Conservation (phyloP, 64 coral and sea anemone genomes). For the Stylophora pistillata region DNA sequence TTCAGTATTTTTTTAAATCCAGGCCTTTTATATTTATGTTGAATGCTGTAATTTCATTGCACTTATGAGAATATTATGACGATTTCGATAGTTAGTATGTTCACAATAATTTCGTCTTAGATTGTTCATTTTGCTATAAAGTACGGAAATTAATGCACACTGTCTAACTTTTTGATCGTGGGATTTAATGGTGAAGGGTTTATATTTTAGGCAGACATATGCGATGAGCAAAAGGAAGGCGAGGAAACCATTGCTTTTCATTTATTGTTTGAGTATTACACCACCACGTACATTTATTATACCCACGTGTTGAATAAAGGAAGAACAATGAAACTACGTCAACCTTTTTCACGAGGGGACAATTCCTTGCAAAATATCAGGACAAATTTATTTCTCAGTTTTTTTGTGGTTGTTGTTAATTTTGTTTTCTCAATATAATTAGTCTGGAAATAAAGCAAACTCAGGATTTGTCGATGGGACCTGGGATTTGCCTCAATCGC, state of each 20-base stretch:
- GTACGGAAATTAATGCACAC: neutral
- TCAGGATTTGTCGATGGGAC: too few relatives aligned
- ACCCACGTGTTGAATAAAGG: constrained; percentile 21
- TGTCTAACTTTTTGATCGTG: neutral
- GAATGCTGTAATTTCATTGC: neutral
- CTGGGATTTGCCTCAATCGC: too few relatives aligned
- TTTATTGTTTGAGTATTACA: neutral
- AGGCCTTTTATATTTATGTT: neutral
- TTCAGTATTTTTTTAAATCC: neutral
- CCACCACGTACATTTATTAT: constrained; percentile 3
- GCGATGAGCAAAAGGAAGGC: neutral
- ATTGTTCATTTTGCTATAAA: neutral
- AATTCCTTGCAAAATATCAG: too few relatives aligned
- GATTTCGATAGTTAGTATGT: neutral
- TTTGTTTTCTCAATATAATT: too few relatives aligned
- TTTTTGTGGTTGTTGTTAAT: too few relatives aligned
- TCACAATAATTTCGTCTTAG: neutral
- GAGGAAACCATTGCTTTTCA: neutral
- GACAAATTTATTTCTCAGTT: too few relatives aligned
- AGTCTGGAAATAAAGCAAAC: too few relatives aligned
- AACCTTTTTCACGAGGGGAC: too few relatives aligned
- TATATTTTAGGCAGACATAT: neutral
- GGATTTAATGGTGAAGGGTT: neutral
- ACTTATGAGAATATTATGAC: neutral
- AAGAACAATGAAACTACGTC: neutral